Evolutionary conservation across 2,797 vertebrate genomes (phyloP).

Genomic region (Helostoma temminkii): DNA sequence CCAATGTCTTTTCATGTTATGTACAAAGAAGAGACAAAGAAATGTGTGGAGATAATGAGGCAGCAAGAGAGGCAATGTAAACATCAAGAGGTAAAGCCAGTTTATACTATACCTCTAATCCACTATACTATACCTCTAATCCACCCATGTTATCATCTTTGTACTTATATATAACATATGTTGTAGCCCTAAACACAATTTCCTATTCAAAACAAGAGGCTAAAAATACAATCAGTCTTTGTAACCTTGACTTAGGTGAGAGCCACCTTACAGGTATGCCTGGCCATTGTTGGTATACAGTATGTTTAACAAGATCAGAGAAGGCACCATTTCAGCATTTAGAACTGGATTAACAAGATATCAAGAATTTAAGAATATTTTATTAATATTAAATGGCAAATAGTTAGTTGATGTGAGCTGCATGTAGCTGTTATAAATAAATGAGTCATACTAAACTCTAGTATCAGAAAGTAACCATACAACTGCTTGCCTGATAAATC

Average conservation of each 20-base stretch:
- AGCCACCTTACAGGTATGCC: conserved; percentile 62
- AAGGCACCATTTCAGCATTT: conserved; percentile 58
- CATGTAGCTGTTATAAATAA: not conserved
- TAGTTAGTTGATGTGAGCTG: not conserved
- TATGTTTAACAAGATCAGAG: conserved; percentile 83
- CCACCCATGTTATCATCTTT: conserved; percentile 23
- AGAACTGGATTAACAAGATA: not conserved
- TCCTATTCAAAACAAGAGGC: conserved; percentile 46
- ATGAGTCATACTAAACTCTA: not conserved
- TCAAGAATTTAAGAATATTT: not conserved
- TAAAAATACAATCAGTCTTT: conserved; percentile 67
- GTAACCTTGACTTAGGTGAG: conserved; percentile 73
- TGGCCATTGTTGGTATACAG: conserved; percentile 77
- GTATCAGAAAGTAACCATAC: not conserved
- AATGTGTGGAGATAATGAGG: conserved; percentile 36
- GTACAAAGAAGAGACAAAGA: conserved; percentile 41
- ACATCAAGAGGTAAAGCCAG: conserved; percentile 2
- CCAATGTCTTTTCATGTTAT: conserved; percentile 31
- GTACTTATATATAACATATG: conserved; percentile 10
- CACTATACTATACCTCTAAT: conserved; percentile 24
- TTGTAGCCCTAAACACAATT: conserved; percentile 31
- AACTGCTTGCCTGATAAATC: too few relatives aligned
- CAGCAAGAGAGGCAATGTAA: not conserved
- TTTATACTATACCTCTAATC: conserved; percentile 40
- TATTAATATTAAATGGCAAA: not conserved